These are phyloP conservation scores for Alsophila aescularia DNA, from an alignment of 2,888 invertebrate species.

Conservation along the genomic window DNA sequence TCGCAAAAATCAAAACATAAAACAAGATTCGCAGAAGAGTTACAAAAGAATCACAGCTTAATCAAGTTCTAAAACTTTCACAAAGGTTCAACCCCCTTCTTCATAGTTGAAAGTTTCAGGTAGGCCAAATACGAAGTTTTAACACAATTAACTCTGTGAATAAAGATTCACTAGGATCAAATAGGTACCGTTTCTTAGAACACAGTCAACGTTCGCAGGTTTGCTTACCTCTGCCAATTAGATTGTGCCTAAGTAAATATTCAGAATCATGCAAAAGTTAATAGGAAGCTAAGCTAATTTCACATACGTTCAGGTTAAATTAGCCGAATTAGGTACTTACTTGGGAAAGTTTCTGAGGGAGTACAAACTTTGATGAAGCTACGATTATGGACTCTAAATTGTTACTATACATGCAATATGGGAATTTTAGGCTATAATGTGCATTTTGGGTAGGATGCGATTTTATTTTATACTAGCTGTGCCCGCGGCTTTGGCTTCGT, in stretches of 20 bases:
- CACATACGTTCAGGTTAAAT: slow-evolving; percentile 2
- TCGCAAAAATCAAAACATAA: neutral
- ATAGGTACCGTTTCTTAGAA: slow-evolving; percentile 2
- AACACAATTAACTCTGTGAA: slow-evolving; percentile 19
- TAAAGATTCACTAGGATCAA: slow-evolving; percentile 11
- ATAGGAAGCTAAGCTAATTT: slow-evolving; percentile 11
- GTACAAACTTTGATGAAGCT: no score
- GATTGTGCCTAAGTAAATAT: slow-evolving; percentile 21
- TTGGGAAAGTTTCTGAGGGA: no score
- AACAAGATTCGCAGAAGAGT: neutral
- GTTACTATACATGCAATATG: no score
- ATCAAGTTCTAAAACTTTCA: slow-evolving; percentile 5
- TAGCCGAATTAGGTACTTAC: neutral
- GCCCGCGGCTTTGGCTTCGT: no score
- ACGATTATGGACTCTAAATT: no score
- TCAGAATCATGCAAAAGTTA: slow-evolving; percentile 17
- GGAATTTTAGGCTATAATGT: no score
- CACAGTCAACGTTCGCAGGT: slow-evolving; percentile 3
- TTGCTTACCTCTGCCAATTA: slow-evolving; percentile 12
- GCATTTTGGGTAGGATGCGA: no score
- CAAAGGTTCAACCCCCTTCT: slow-evolving; percentile 13
- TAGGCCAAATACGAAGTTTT: slow-evolving; percentile 23
- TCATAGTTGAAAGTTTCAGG: slow-evolving; percentile 18
- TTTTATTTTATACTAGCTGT: no score
- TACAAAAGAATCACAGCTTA: slow-evolving; percentile 12